Evolutionary conservation across 2,797 vertebrate species (phyloP), one percentile per base, ranked within the genome.

Genomic region (Salmo trutta): DNA sequence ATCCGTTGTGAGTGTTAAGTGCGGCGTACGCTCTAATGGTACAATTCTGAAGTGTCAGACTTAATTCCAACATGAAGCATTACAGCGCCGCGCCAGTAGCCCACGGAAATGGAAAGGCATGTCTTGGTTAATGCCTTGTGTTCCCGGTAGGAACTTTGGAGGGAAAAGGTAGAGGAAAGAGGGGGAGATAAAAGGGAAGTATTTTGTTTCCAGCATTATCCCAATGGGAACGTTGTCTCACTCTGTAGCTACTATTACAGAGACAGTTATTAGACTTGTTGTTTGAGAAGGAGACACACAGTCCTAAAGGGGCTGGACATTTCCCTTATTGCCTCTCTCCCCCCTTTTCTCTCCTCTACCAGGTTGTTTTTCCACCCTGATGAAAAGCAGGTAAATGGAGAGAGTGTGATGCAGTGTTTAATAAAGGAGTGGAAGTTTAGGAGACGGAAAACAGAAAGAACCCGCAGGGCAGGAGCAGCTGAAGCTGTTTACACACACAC

Each of bases 331-430:
- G 1, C 14, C 33, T 1, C 8, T 1, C 6, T 3, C 67, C 33
- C 36, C 16, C 17, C 6, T 0, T 33, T 29, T 53, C n/a, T 24
- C 67, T 31, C 51, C 72, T 75, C 8, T 24, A 65, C 21, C 27
- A 19, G 12, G 21, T 1, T 36, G 31, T 87, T 92, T 87, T 91
- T 89, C 90, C 86, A 89, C 86, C 88, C 82, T 85, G 81, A 86
- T 78, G 5, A 79, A 76, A 83, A 89, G 41, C 41, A 47, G 8
- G 41, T 47, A 12, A 12, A 47, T 47, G 89, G 82, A 84, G 33
- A 33, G 80, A 86, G 8, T 3, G 8, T 47, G 10, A 12, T 76
- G 77, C 82, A 84, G 85, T 87, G 86, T 88, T 92, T 91, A 90
- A 91, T 91, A 91, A 27, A 83, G 84, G 87, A 84, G 71, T 47